Evolutionary conservation across 1,140 invertebrate genomes (phyloP).

Genomic region (Drosophila lini): DNA sequence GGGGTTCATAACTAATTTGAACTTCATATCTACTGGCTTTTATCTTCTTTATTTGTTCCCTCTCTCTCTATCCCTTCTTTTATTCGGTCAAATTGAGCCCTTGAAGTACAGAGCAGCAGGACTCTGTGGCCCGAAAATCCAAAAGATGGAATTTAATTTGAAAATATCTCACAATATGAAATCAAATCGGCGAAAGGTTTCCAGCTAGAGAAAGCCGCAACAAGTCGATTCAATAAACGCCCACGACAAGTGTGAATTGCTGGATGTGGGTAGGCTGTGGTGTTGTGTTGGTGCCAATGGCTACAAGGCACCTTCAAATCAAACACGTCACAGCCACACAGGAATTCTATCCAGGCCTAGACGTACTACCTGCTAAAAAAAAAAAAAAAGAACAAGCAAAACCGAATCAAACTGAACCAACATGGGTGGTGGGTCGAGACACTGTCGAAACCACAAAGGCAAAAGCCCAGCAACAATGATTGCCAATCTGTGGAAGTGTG

Average conservation of each 20-base stretch:
- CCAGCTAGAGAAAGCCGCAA: constrained; percentile 48
- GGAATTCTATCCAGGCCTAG: constrained; percentile 44
- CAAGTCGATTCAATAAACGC: constrained; percentile 74
- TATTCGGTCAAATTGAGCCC: constrained; percentile 13
- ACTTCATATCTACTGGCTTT: constrained; percentile 66
- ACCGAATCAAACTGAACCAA: constrained; percentile 30
- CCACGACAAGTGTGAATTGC: constrained; percentile 15
- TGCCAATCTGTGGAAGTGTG: constrained; percentile 58
- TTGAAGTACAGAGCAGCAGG: constrained; percentile 7
- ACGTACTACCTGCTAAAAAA: constrained; percentile 29
- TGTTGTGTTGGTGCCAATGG: constrained; percentile 11
- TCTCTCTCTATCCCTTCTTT: constrained; percentile 20
- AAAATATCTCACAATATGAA: constrained; percentile 63
- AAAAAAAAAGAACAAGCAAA: constrained; percentile 2
- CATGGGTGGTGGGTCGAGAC: constrained; percentile 12
- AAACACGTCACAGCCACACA: constrained; percentile 37
- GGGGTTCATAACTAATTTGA: constrained; percentile 78
- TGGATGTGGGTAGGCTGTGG: not conserved
- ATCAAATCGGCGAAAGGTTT: constrained; percentile 40
- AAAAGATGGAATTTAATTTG: constrained; percentile 63
- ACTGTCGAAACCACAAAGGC: constrained; percentile 51
- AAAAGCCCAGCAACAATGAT: constrained; percentile 42
- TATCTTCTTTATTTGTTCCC: constrained; percentile 56
- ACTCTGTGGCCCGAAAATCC: constrained; percentile 15
- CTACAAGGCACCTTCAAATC: constrained; percentile 68